These are phyloP conservation scores for Emmelina monodactyla DNA, from an alignment of 2,888 invertebrate species.

Conservation along the genomic window DNA sequence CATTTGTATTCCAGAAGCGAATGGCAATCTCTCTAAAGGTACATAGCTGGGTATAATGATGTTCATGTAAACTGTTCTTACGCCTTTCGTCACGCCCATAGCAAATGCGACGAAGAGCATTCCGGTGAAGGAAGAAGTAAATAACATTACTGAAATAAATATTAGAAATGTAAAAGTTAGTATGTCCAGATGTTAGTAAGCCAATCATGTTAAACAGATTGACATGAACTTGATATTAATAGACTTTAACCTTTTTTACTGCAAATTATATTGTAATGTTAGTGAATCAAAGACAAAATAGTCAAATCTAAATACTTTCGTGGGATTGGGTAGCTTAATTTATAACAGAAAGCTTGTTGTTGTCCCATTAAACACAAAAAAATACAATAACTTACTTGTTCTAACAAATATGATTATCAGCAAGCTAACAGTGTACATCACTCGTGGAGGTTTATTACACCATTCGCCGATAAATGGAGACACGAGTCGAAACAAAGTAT, in stretches of 20 bases:
- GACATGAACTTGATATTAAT: too few species aligned
- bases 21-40: conserved; percentile 70
- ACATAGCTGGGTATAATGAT: conserved; percentile 74
- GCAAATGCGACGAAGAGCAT: conserved; percentile 61
- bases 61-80: conserved; percentile 74
- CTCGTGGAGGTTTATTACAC: conserved; percentile 66
- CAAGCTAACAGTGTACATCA: conserved; percentile 71
- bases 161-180: too few species aligned
- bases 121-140: conserved; percentile 42
- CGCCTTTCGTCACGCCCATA: conserved; percentile 73
- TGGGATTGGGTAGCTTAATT: too few species aligned
- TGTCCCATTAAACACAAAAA: too few species aligned
- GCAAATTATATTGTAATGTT: too few species aligned
- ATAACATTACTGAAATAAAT: conserved; percentile 49
- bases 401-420: conserved; percentile 66
- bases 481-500: conserved; percentile 67
- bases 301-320: too few species aligned
- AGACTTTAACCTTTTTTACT: too few species aligned
- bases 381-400: conserved; percentile 73
- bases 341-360: too few species aligned
- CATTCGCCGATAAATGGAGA: conserved; percentile 73
- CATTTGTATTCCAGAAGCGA: conserved; percentile 76
- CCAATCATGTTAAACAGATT: too few species aligned
- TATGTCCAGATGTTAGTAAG: too few species aligned
- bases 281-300: too few species aligned